A percentile compares a stretch with the other conserved stretches of the same genome.
Conservation (phyloP, 2,113 vertebrate species). For the Pseudopodoces humilis region DNA sequence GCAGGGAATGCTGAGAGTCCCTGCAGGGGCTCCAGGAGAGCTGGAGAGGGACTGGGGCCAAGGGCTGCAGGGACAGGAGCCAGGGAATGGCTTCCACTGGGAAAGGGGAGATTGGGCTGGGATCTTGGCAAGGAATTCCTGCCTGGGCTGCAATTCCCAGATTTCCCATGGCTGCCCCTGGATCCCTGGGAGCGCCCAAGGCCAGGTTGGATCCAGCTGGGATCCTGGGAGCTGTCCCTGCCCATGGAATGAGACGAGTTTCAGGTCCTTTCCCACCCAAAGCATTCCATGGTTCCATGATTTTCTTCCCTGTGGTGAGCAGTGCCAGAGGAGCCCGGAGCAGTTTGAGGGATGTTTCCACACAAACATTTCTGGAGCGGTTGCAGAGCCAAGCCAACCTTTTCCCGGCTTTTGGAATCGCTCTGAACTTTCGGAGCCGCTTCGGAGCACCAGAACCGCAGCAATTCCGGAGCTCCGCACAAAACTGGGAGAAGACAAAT, state of each 20-base stretch:
- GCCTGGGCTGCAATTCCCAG: background rate
- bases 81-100: background rate
- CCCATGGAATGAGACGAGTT: background rate
- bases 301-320: background rate
- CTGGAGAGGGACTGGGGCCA: too few relatives aligned
- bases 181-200: background rate
- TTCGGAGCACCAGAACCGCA: background rate
- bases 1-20: too few relatives aligned
- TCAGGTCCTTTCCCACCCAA: background rate
- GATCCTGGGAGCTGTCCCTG: fast-evolving
- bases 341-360: background rate
- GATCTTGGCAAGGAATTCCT: background rate
- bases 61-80: fast-evolving
- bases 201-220: background rate
- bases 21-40: too few relatives aligned
- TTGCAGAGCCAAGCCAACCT: background rate
- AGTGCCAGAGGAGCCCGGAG: background rate
- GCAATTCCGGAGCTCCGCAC: background rate
- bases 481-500: background rate
- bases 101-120: background rate
- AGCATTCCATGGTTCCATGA: background rate
- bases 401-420: background rate
- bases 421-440: background rate
- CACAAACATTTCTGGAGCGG: background rate
- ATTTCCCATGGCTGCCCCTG: background rate